Conservation (phyloP, 2,113 vertebrate species). For the Boleophthalmus pectinirostris region DNA sequence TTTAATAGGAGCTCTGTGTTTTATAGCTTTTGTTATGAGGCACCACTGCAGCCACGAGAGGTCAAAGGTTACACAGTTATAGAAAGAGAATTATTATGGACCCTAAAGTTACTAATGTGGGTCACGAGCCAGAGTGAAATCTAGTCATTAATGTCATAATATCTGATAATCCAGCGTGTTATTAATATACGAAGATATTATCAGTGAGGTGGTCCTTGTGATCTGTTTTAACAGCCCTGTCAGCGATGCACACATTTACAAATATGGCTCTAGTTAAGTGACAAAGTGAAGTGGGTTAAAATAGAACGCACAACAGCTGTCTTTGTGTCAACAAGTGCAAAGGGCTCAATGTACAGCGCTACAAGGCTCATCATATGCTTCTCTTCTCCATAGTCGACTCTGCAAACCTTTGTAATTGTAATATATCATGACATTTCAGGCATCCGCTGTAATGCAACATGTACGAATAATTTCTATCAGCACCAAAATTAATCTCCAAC, state of each 20-base stretch:
- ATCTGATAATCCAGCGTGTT: conserved; percentile 31
- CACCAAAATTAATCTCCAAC: too few species aligned
- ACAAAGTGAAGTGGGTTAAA: conserved; percentile 52
- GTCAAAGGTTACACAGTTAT: conserved; percentile 38
- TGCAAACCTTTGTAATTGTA: neutral
- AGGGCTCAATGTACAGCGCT: conserved; percentile 55
- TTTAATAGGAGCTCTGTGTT: conserved; percentile 26
- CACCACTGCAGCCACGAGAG: conserved; percentile 33
- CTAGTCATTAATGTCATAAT: conserved; percentile 33
- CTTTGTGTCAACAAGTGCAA: conserved; percentile 56
- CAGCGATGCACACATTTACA: conserved; percentile 57
- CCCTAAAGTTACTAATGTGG: conserved; percentile 4
- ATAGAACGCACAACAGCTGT: conserved; percentile 73
- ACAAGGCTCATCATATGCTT: neutral
- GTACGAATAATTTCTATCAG: too few species aligned
- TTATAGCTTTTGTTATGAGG: conserved; percentile 38
- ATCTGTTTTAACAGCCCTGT: conserved; percentile 42
- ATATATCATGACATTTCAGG: neutral
- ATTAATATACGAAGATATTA: conserved; percentile 51
- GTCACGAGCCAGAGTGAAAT: conserved; percentile 3
- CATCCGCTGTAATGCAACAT: too few species aligned
- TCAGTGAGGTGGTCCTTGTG: conserved; percentile 34
- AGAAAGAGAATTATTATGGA: conserved; percentile 36
- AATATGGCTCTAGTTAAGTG: conserved; percentile 50
- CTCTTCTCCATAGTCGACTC: neutral